These are phyloP conservation scores for Onychostoma macrolepis DNA, from an alignment of 2,113 vertebrate genomes.

Conservation along the genomic window DNA sequence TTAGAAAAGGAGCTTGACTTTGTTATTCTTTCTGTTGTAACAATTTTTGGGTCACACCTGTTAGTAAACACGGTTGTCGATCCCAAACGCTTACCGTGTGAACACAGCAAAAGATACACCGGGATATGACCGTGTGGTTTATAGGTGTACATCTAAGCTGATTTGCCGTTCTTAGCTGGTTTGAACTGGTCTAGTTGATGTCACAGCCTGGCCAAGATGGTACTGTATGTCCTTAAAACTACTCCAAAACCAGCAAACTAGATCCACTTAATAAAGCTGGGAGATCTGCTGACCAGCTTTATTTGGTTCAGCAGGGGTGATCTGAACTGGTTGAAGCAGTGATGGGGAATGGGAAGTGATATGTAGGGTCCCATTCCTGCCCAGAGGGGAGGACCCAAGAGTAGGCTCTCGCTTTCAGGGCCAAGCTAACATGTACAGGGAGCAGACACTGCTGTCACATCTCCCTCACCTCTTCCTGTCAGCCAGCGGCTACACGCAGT, in stretches of 20 bases:
- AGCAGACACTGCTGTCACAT: slow-evolving; percentile 81
- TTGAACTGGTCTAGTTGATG: neutral
- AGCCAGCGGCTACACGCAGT: slow-evolving; percentile 52
- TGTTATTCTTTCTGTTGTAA: slow-evolving; percentile 18
- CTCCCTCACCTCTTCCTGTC: slow-evolving; percentile 67
- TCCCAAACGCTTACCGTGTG: neutral
- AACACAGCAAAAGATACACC: neutral
- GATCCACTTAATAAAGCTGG: neutral
- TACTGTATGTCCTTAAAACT: neutral
- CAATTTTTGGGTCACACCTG: neutral
- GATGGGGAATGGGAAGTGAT: slow-evolving; percentile 43
- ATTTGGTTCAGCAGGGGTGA: neutral
- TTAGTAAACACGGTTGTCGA: neutral
- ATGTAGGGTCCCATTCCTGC: slow-evolving; percentile 60
- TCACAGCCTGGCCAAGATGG: neutral
- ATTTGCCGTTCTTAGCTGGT: neutral
- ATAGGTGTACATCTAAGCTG: neutral
- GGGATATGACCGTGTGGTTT: neutral
- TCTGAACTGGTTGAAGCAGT: slow-evolving; percentile 23
- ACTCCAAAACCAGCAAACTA: neutral
- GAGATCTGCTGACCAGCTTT: neutral
- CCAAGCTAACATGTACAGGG: slow-evolving; percentile 75
- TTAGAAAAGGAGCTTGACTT: slow-evolving; percentile 14
- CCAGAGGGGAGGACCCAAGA: slow-evolving; percentile 64
- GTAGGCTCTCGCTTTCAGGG: slow-evolving; percentile 75